Conservation (phyloP, 64 coral and sea anemone species). For the Dendronephthya gigantea region DNA sequence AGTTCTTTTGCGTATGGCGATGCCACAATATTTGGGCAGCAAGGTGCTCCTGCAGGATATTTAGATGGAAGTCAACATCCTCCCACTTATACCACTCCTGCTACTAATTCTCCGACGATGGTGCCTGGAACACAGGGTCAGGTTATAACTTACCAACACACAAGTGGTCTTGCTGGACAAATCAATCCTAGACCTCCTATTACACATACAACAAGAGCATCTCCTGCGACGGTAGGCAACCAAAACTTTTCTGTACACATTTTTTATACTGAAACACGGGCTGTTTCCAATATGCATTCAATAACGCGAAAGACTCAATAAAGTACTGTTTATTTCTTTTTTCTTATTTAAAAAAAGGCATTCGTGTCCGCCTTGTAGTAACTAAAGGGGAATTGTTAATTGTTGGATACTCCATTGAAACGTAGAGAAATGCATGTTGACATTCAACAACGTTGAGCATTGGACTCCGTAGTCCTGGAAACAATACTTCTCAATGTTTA, state of each 20-base stretch:
- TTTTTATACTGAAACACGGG: neutral
- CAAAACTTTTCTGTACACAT: neutral
- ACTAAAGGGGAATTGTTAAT: too few species aligned
- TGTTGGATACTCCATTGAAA: too few species aligned
- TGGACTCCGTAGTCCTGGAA: too few species aligned
- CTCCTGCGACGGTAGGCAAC: neutral
- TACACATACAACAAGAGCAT: conserved; percentile 17
- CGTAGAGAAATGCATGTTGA: too few species aligned
- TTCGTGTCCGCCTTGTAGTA: too few species aligned
- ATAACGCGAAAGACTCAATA: too few species aligned
- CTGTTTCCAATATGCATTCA: neutral
- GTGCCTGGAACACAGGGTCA: neutral
- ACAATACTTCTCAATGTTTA: too few species aligned
- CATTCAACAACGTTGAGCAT: too few species aligned
- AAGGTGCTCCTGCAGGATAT: neutral
- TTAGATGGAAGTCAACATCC: neutral
- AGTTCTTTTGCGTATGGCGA: neutral
- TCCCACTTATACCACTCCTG: neutral
- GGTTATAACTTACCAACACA: neutral
- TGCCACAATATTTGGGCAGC: neutral
- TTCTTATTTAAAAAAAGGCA: too few species aligned
- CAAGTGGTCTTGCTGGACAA: neutral
- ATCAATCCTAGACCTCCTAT: neutral
- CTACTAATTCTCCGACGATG: neutral
- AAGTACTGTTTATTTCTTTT: too few species aligned